A percentile compares a stretch with the other conserved stretches of the same genome.
Evolutionary conservation across 2,888 invertebrate genomes (phyloP).

Genomic region (Amorpha juglandis): DNA sequence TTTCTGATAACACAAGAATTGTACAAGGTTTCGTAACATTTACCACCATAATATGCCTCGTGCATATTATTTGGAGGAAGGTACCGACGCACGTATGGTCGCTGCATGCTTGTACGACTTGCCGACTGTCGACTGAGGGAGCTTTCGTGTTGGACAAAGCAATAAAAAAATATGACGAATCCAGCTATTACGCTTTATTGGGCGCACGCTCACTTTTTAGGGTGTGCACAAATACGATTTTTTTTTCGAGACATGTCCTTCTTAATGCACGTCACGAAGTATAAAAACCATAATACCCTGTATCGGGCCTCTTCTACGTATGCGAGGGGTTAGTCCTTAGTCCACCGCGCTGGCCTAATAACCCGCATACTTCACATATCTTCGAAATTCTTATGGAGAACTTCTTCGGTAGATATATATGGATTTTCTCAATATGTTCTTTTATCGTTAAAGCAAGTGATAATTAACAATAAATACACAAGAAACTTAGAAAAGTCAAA

Average conservation of each 20-base stretch:
- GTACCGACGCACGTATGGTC: constrained; percentile 68
- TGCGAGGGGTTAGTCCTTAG: too few relatives aligned
- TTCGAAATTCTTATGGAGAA: too few relatives aligned
- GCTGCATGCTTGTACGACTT: constrained; percentile 64
- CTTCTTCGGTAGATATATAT: too few relatives aligned
- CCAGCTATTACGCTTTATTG: constrained; percentile 69
- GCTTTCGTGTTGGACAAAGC: constrained; percentile 67
- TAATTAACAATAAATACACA: too few relatives aligned
- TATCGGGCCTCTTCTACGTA: too few relatives aligned
- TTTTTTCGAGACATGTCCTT: constrained; percentile 21
- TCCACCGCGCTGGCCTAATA: too few relatives aligned
- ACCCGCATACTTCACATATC: too few relatives aligned
- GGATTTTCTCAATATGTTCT: too few relatives aligned
- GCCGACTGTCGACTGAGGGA: constrained; percentile 37
- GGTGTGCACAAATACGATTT: constrained; percentile 34
- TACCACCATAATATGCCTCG: constrained; percentile 72
- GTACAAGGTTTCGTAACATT: constrained; percentile 29
- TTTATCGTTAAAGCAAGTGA: too few relatives aligned
- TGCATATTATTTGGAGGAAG: constrained; percentile 70
- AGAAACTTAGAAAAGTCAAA: too few relatives aligned
- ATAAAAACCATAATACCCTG: too few relatives aligned
- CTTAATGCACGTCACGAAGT: too few relatives aligned
- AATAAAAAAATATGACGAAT: constrained; percentile 79
- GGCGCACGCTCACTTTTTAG: constrained; percentile 64
- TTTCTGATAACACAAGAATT: neutral